Percentiles rank a stretch among this genome's conserved stretches.
Conservation (phyloP, 2,113 vertebrate genomes). For the Verasper variegatus region DNA sequence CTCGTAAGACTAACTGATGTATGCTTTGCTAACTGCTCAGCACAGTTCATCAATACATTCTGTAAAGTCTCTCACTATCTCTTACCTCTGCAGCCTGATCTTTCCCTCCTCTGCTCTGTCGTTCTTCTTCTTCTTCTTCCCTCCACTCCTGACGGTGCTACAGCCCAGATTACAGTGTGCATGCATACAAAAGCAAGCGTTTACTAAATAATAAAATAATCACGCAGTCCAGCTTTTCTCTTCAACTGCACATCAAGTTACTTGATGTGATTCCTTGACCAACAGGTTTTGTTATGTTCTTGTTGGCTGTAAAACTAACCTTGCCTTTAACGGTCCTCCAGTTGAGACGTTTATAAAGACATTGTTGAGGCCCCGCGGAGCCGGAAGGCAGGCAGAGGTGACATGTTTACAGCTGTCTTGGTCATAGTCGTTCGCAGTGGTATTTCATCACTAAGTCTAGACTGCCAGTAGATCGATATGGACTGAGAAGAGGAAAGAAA, state of each 20-base stretch:
- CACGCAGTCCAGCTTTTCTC: background rate
- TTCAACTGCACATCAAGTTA: background rate
- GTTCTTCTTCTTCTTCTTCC: constrained; percentile 1
- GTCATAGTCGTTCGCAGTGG: constrained; percentile 56
- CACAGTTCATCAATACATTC: constrained; percentile 29
- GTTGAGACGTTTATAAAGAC: constrained; percentile 59
- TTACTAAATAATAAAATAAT: constrained; percentile 2
- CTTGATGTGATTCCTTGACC: constrained; percentile 17
- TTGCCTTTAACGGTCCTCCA: constrained; percentile 34
- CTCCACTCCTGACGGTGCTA: background rate
- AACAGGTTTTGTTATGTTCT: constrained; percentile 28
- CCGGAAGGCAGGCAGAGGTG: constrained; percentile 40
- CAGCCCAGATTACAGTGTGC: constrained; percentile 2
- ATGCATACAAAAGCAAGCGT: background rate
- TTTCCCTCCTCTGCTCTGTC: background rate
- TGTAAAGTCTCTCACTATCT: background rate
- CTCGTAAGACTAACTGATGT: constrained; percentile 30
- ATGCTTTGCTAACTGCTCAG: constrained; percentile 32
- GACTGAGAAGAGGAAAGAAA: constrained; percentile 12
- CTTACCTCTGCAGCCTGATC: background rate
- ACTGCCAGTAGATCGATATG: constrained; percentile 56
- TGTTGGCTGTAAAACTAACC: constrained; percentile 46
- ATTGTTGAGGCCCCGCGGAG: constrained; percentile 55
- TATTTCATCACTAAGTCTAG: constrained; percentile 68
- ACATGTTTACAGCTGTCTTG: constrained; percentile 67